Conservation (phyloP, 1,140 invertebrate genomes). For the Drosophila lini region DNA sequence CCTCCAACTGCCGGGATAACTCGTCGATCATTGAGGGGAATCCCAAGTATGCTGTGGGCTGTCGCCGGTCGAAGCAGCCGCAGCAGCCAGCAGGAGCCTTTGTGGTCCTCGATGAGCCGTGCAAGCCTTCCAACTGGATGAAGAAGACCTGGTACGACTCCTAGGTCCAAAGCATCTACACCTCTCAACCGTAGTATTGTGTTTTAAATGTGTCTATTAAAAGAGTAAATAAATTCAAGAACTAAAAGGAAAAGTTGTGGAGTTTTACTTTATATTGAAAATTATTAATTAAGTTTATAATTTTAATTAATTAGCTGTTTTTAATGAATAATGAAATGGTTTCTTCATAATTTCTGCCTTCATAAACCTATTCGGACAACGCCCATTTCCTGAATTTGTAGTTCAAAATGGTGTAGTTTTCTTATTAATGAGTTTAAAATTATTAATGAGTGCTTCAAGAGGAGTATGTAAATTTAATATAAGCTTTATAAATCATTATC, state of each 20-base stretch:
- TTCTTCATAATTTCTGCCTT: neutral
- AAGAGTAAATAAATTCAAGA: conserved; percentile 13
- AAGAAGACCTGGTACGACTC: conserved; percentile 83
- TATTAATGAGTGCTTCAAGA: neutral
- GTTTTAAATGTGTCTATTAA: conserved; percentile 11
- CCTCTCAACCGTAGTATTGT: conserved; percentile 29
- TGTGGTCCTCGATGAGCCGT: conserved; percentile 77
- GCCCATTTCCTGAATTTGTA: neutral
- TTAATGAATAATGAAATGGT: too few species aligned
- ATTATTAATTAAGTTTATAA: neutral
- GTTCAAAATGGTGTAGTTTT: neutral
- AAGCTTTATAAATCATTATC: neutral
- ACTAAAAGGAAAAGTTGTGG: neutral
- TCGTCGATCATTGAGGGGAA: conserved; percentile 80
- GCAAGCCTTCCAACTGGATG: conserved; percentile 81
- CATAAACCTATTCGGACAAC: neutral
- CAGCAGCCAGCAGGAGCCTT: conserved; percentile 56
- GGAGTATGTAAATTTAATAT: neutral
- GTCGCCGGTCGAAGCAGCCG: conserved; percentile 51
- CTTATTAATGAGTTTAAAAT: neutral
- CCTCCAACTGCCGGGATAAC: conserved; percentile 66
- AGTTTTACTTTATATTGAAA: neutral
- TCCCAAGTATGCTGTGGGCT: conserved; percentile 70
- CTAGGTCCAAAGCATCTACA: conserved; percentile 26
- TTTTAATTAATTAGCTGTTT: too few species aligned